These are phyloP conservation scores for Pandemis corylana DNA, from an alignment of 2,888 invertebrate species.

Conservation along the genomic window DNA sequence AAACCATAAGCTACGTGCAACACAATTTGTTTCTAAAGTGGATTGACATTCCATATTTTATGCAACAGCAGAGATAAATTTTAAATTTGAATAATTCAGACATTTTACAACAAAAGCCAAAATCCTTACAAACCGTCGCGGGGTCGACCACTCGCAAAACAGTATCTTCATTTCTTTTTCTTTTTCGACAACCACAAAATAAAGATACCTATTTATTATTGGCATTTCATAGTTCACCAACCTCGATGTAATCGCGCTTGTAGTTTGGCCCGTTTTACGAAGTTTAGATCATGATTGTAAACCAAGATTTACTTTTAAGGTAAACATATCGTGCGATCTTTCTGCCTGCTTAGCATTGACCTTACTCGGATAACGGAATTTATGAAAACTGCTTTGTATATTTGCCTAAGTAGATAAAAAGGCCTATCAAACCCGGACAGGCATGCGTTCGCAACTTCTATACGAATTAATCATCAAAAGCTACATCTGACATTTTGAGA, in stretches of 20 bases:
- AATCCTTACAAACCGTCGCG: neutral
- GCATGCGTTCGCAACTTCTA: neutral
- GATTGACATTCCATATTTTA: neutral
- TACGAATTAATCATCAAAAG: neutral
- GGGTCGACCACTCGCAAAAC: conserved; percentile 5
- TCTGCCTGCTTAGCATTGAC: conserved; percentile 48
- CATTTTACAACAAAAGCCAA: conserved; percentile 2
- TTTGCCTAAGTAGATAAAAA: conserved; percentile 6
- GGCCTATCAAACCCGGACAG: neutral
- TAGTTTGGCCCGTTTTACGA: conserved; percentile 64
- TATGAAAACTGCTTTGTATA: conserved; percentile 21
- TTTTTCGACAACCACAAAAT: conserved; percentile 29
- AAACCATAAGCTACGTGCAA: neutral
- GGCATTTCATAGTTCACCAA: conserved; percentile 48
- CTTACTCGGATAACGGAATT: conserved; percentile 47
- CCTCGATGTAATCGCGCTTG: conserved; percentile 50
- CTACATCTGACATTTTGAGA: neutral
- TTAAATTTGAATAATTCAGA: conserved; percentile 24
- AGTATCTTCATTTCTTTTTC: conserved; percentile 11
- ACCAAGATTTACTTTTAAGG: conserved; percentile 68
- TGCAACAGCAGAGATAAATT: conserved; percentile 12
- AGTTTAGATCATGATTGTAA: conserved; percentile 71
- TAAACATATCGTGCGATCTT: conserved; percentile 68
- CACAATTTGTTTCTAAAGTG: neutral
- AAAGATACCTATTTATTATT: conserved; percentile 30